phyloP scores from a whole-genome alignment of 1,140 invertebrate genomes.

The Drosophila sturtevanti region DNA sequence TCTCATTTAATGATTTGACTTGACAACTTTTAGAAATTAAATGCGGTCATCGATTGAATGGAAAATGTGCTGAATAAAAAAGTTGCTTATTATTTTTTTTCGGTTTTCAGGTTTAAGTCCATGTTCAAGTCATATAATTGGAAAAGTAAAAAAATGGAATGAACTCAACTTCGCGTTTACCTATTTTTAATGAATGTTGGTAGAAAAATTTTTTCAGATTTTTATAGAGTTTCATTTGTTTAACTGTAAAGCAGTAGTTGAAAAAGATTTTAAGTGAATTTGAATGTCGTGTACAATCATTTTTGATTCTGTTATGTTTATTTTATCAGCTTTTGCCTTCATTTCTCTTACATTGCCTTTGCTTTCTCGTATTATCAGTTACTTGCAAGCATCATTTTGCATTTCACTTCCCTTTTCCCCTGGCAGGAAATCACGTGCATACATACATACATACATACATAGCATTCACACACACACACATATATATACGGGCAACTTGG shows the following conservation, averaged over 20 bases:
- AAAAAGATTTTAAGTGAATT: neutral
- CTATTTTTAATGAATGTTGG: neutral
- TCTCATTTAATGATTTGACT: constrained; percentile 47
- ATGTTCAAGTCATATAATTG: neutral
- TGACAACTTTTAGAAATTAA: constrained; percentile 27
- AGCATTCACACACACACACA: constrained; percentile 2
- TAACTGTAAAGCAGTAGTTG: neutral
- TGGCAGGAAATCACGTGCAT: constrained; percentile 68
- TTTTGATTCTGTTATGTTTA: constrained; percentile 1
- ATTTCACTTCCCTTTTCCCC: constrained; percentile 55
- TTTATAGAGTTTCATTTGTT: neutral
- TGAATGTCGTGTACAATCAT: neutral
- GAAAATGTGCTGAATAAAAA: constrained; percentile 1
- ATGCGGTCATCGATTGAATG: constrained; percentile 7
- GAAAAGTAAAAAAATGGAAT: neutral
- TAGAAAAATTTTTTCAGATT: neutral
- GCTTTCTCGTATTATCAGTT: constrained; percentile 70
- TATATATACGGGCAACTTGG: constrained; percentile 38
- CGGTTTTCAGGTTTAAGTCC: neutral
- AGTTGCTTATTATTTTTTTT: neutral
- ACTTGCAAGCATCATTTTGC: constrained; percentile 81
- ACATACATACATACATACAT: constrained; percentile 38
- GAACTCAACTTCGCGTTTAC: too few species aligned
- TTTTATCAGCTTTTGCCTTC: constrained; percentile 5
- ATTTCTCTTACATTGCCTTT: constrained; percentile 2